Evolutionary conservation across 2,113 vertebrate genomes (phyloP).

Genomic region (Ramphastos sulfuratus): DNA sequence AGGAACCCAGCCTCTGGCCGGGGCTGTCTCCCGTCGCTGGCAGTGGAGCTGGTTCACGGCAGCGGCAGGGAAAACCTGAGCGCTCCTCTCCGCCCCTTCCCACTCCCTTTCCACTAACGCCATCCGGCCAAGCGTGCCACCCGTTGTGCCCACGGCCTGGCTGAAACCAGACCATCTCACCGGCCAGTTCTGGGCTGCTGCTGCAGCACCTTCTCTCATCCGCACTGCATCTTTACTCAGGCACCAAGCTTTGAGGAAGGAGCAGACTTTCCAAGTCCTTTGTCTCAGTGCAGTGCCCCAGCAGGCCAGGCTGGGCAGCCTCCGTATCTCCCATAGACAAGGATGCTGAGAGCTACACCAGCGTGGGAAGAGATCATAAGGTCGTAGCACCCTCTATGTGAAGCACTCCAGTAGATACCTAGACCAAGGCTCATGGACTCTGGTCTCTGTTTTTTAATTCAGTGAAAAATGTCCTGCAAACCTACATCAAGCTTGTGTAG

Average conservation of each 20-base stretch:
- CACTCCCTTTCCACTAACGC: background rate
- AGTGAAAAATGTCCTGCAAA: background rate
- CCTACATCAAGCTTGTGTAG: background rate
- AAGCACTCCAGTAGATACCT: background rate
- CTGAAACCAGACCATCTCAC: background rate
- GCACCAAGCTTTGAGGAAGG: background rate
- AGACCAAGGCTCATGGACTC: background rate
- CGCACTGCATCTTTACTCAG: background rate
- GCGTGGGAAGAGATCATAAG: background rate
- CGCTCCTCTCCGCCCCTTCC: background rate
- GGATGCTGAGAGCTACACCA: background rate
- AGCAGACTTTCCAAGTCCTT: background rate
- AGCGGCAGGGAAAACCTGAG: background rate
- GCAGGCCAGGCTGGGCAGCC: background rate
- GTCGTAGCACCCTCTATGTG: background rate
- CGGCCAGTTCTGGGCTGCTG: background rate
- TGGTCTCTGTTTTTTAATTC: background rate
- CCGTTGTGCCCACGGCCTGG: background rate
- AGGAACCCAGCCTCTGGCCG: background rate
- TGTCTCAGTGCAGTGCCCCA: background rate
- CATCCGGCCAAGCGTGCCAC: fast-evolving
- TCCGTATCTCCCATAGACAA: background rate
- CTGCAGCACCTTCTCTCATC: background rate
- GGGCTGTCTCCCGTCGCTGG: background rate
- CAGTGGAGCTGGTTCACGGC: background rate